phyloP scores from a whole-genome alignment of 2,113 vertebrate species.

The Taxidea taxus region DNA sequence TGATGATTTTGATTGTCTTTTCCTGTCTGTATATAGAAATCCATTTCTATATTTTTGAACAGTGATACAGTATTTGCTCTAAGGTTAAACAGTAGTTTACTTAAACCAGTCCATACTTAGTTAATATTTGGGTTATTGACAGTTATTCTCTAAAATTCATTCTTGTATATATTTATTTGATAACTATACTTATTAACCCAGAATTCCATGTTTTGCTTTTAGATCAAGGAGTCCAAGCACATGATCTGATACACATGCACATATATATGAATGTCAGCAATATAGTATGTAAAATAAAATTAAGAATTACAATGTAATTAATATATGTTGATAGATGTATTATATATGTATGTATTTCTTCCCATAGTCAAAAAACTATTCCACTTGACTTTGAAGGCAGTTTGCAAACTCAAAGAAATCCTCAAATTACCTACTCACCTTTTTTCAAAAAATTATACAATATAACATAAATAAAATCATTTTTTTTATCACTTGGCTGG shows the following conservation, averaged over 20 bases:
- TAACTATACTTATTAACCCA: neutral
- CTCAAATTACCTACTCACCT: neutral
- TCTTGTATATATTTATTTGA: neutral
- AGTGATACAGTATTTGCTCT: neutral
- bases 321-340: neutral
- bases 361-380: neutral
- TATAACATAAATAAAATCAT: constrained; percentile 21
- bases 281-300: neutral
- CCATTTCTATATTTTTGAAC: neutral
- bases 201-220: neutral
- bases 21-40: neutral
- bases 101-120: neutral
- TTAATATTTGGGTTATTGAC: neutral
- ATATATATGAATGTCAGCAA: neutral
- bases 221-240: neutral
- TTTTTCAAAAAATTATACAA: neutral
- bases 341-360: neutral
- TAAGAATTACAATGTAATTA: neutral
- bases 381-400: neutral
- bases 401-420: neutral
- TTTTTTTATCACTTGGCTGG: neutral
- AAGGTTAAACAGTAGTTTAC: neutral
- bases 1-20: neutral
- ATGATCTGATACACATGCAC: neutral
- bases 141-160: neutral